Conservation (phyloP, 2,113 vertebrate genomes). For the Myxocyprinus asiaticus region DNA sequence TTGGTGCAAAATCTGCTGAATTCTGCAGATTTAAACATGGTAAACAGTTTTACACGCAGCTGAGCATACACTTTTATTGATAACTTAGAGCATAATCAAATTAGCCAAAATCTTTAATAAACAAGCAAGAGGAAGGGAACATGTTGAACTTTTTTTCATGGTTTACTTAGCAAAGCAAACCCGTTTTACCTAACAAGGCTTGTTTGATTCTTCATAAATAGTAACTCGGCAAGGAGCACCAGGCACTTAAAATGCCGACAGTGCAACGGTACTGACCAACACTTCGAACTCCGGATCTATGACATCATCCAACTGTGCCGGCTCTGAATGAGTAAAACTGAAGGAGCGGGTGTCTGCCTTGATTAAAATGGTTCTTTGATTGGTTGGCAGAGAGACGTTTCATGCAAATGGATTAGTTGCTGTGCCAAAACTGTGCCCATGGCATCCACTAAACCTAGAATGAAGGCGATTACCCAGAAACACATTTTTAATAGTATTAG, state of each 20-base stretch:
- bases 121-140: no score
- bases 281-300: constrained; percentile 37
- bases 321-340: constrained; percentile 1
- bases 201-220: neutral
- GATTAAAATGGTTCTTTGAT: constrained; percentile 15
- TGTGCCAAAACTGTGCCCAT: constrained; percentile 33
- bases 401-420: constrained; percentile 13
- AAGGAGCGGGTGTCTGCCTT: constrained; percentile 2
- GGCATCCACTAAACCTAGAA: neutral
- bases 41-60: no score
- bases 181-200: neutral
- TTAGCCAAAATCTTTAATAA: no score
- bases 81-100: no score
- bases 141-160: no score
- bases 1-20: no score
- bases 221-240: neutral
- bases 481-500: constrained; percentile 31
- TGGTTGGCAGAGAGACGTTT: constrained; percentile 15
- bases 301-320: constrained; percentile 49
- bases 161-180: neutral
- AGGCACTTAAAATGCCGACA: neutral
- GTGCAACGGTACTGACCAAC: constrained; percentile 35
- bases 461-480: constrained; percentile 17
- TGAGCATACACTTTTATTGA: no score
- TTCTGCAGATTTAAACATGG: no score